phyloP scores from a whole-genome alignment of 2,888 invertebrate species.

The Hypena proboscidalis region DNA sequence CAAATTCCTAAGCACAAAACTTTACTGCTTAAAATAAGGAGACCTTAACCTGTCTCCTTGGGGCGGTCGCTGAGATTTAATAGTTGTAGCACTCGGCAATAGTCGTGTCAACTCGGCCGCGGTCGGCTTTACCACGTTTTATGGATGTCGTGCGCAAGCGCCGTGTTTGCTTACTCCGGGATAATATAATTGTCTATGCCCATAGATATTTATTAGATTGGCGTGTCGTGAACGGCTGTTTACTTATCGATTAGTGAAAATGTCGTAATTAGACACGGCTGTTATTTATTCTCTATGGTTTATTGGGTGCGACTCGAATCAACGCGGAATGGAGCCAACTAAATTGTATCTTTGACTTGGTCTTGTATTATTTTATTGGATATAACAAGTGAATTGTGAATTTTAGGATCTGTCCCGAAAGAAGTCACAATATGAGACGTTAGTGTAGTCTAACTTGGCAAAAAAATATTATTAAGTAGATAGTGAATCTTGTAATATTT shows the following conservation, averaged over 20 bases:
- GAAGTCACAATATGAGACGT: too few species aligned
- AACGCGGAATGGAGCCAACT: neutral
- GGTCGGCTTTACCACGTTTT: constrained; percentile 55
- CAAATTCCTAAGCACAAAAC: neutral
- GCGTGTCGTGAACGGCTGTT: constrained; percentile 35
- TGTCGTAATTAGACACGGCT: constrained; percentile 37
- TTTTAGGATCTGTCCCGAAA: too few species aligned
- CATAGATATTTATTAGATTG: constrained; percentile 47
- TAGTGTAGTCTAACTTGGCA: too few species aligned
- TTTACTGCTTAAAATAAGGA: constrained; percentile 6
- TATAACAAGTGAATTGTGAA: too few species aligned
- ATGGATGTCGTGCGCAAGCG: constrained; percentile 63
- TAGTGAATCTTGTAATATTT: too few species aligned
- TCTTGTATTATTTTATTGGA: neutral
- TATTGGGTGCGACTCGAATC: constrained; percentile 8
- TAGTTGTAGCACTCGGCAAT: constrained; percentile 53
- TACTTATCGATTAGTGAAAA: constrained; percentile 45
- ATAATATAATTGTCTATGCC: constrained; percentile 59
- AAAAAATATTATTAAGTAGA: too few species aligned
- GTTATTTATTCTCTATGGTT: constrained; percentile 24
- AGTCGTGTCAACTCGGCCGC: constrained; percentile 57
- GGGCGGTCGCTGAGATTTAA: constrained; percentile 46
- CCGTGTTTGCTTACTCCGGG: constrained; percentile 38
- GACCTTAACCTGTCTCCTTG: neutral
- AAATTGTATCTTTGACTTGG: neutral